Evolutionary conservation across 1,140 invertebrate species (phyloP), one percentile per base, ranked within the genome.

Genomic region (Medauroidea extradentata): DNA sequence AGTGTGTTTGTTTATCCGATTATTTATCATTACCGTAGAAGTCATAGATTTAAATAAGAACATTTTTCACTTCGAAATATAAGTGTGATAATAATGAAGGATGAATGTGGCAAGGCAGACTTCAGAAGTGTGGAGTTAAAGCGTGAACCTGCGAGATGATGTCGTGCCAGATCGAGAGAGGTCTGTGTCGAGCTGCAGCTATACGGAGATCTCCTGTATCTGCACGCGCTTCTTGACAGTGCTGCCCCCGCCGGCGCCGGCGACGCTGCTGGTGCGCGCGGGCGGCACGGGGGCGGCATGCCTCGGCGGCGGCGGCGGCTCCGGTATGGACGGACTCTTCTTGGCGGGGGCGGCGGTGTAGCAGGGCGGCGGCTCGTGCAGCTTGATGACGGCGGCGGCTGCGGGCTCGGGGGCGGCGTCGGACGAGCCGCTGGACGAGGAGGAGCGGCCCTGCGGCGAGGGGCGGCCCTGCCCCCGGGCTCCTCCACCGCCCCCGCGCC

Each of bases 141-240:
- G n/a, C n/a, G n/a, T n/a, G n/a, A n/a, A n/a, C n/a, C n/a, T n/a
- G n/a, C n/a, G n/a, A n/a, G n/a, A n/a, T n/a, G n/a, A n/a, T n/a
- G n/a, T n/a, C n/a, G n/a, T n/a, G n/a, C n/a, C n/a, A n/a, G n/a
- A n/a, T n/a, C n/a, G n/a, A n/a, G n/a, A n/a, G n/a, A n/a, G n/a
- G n/a, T n/a, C n/a, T n/a, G n/a, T n/a, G n/a, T n/a, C n/a, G n/a
- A n/a, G n/a, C n/a, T n/a, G n/a, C n/a, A n/a, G 79, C 78, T 83
- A 85, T 79, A 85, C 82, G 39, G 82, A 81, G 68, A 84, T 83
- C 67, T 85, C 83, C 72, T 84, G 82, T 60, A 85, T 85, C 71
- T 85, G 83, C 54, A 84, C 82, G 55, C 83, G 75, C 77, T 84
- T 85, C 69, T 85, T 85, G 51, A 82, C 72, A 1, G 79, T 81